phyloP scores from a whole-genome alignment of 2,797 vertebrate genomes.

The Enteromius radiatus region DNA sequence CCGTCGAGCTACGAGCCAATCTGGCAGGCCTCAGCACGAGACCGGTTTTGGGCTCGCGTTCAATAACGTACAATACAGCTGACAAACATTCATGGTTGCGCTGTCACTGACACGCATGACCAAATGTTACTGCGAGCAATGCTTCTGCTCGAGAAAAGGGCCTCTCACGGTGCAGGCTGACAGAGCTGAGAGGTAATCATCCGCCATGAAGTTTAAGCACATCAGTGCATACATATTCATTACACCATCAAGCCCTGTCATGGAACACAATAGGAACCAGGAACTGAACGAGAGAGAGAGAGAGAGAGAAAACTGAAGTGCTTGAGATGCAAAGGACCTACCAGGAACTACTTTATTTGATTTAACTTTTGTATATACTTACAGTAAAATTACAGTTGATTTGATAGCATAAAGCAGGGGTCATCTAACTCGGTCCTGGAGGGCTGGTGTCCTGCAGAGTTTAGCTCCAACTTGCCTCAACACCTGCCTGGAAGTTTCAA shows the following conservation, averaged over 20 bases:
- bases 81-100: conserved; percentile 40
- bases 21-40: background rate
- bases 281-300: conserved; percentile 30
- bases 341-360: conserved; percentile 11
- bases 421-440: no score
- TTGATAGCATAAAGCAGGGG: background rate
- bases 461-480: no score
- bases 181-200: conserved; percentile 35
- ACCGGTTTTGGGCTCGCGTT: conserved; percentile 21
- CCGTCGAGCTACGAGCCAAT: conserved; percentile 19
- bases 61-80: conserved; percentile 40
- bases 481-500: no score
- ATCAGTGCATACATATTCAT: conserved; percentile 59
- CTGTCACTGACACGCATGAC: conserved; percentile 40
- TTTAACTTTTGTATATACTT: background rate
- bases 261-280: conserved; percentile 41
- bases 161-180: conserved; percentile 25
- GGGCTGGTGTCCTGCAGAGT: no score
- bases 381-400: background rate
- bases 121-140: conserved; percentile 35
- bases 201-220: conserved; percentile 46
- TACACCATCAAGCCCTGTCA: conserved; percentile 30
- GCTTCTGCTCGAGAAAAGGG: conserved; percentile 8
- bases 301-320: background rate
- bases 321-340: conserved; percentile 26